Conservation (phyloP, 2,797 vertebrate species). For the Pseudochromis fuscus region DNA sequence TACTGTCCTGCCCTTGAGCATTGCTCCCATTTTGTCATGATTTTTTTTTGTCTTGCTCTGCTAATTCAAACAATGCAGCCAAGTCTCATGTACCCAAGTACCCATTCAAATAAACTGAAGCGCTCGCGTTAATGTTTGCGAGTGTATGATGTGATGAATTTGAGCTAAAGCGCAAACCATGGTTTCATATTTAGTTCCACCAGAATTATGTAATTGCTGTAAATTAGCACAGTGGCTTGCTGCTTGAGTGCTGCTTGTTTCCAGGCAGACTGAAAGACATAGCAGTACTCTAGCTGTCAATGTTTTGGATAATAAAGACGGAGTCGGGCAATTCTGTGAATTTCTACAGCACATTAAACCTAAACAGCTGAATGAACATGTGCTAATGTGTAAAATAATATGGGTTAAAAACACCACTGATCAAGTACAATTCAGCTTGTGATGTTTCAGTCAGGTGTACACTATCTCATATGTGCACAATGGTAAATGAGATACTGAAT, state of each 20-base stretch:
- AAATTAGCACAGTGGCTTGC: slow-evolving; percentile 39
- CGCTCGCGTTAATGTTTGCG: slow-evolving; percentile 46
- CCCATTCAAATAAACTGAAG: slow-evolving; percentile 32
- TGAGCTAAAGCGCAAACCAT: slow-evolving; percentile 27
- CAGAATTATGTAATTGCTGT: slow-evolving; percentile 29
- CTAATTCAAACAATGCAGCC: slow-evolving; percentile 61
- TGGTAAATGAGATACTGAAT: slow-evolving; percentile 2
- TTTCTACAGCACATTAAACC: slow-evolving; percentile 27
- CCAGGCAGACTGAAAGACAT: slow-evolving; percentile 30
- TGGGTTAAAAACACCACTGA: neutral
- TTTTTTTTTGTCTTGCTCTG: slow-evolving; percentile 29
- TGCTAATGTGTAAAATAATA: slow-evolving; percentile 14
- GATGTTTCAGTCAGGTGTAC: neutral
- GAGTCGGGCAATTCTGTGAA: slow-evolving; percentile 11
- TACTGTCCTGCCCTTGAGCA: slow-evolving; percentile 58
- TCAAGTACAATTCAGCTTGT: neutral
- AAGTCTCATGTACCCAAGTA: slow-evolving; percentile 33
- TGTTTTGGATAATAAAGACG: slow-evolving; percentile 31
- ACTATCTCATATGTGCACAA: neutral
- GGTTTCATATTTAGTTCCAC: slow-evolving; percentile 31
- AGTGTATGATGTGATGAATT: slow-evolving; percentile 35
- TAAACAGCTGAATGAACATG: slow-evolving; percentile 10
- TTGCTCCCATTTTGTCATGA: slow-evolving; percentile 50
- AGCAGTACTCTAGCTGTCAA: slow-evolving; percentile 8
- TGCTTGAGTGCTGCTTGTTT: slow-evolving; percentile 32